Base-by-base conservation (phyloP, 2,888 invertebrate genomes). In the Drosophila meridionalis region DNA sequence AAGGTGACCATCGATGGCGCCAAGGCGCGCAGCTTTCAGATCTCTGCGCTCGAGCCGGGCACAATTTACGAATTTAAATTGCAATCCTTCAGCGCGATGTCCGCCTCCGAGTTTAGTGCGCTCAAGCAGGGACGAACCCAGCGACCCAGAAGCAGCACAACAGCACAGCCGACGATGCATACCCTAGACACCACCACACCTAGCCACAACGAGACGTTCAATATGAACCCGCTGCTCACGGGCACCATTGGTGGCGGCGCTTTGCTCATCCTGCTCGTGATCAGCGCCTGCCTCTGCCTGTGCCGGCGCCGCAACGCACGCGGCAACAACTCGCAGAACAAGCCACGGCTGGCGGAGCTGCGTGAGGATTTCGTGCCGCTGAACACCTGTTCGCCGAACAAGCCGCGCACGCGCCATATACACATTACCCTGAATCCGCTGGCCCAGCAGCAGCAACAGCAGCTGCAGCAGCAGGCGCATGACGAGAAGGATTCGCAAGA, bases 21-120 rank as follows among this genome's bases (percentile, higher is more conserved):
- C 70, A 94, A 94, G 20, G 94, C 96, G 0, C 94, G 96, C 4
- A 95, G 95, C 30, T 95, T 96, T 76, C 94, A 96, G 42, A 95
- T 99, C 36, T 94, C 95, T 0, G 96, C 98, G 91, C 94, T 99
- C 3, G 94, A 95, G 68, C 95, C 98, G 0, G 97, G 97, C 74
- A 97, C 97, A 0, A 95, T 96, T 0, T 99, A 99, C 92, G 98
- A 98, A 90, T 96, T 99, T 83, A 98, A 98, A 92, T 94, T 99
- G 90, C 98, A 98, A 91, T 96, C 97, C 32, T 99, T 98, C 88
- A 98, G 97, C 45, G 95, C 96, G 5, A 96, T 96, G 62, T 96
- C 97, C 0, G 97, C 97, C 0, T 98, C 98, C 0, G 96, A 97
- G 76, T 98, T 97, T 90, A 97, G 97, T 82, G 94, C 95, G 30